Conservation (phyloP, 2,888 invertebrate species). For the Psococerastis gibbosa region DNA sequence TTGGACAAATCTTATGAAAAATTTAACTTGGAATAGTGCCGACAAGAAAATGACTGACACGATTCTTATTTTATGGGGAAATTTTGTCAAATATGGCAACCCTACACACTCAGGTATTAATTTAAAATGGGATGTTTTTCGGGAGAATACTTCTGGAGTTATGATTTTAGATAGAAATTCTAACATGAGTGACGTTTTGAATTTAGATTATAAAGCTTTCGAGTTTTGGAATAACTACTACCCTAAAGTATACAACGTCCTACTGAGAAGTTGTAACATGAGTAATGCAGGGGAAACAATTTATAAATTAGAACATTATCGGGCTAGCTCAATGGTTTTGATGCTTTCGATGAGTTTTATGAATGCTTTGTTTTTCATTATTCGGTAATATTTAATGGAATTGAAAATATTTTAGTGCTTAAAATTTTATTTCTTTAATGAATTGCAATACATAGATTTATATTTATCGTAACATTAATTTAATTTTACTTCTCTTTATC, state of each 20-base stretch:
- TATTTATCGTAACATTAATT: no score
- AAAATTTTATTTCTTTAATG: no score
- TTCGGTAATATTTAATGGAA: no score
- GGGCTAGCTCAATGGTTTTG: no score
- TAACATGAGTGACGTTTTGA: slow-evolving; percentile 47
- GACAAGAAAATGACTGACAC: slow-evolving; percentile 63
- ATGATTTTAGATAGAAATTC: slow-evolving; percentile 58
- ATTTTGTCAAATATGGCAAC: slow-evolving; percentile 55
- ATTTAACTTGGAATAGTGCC: slow-evolving; percentile 44
- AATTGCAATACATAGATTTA: no score
- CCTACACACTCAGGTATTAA: slow-evolving; percentile 36
- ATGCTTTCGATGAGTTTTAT: no score
- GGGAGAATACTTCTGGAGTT: slow-evolving; percentile 43
- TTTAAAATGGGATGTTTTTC: slow-evolving; percentile 57
- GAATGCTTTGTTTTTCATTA: no score
- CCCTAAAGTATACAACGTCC: slow-evolving; percentile 51
- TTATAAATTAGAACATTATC: no score
- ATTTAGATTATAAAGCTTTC: slow-evolving; percentile 54
- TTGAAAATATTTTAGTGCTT: no score
- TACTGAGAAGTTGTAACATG: slow-evolving; percentile 54
- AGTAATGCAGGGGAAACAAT: slow-evolving; percentile 18
- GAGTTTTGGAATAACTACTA: slow-evolving; percentile 75
- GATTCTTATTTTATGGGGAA: slow-evolving; percentile 63
- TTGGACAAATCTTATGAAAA: slow-evolving; percentile 34
- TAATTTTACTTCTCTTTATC: no score